Evolutionary conservation across 2,113 vertebrate genomes (phyloP), one percentile per base, ranked within the genome.

Genomic region (Felis chaus): DNA sequence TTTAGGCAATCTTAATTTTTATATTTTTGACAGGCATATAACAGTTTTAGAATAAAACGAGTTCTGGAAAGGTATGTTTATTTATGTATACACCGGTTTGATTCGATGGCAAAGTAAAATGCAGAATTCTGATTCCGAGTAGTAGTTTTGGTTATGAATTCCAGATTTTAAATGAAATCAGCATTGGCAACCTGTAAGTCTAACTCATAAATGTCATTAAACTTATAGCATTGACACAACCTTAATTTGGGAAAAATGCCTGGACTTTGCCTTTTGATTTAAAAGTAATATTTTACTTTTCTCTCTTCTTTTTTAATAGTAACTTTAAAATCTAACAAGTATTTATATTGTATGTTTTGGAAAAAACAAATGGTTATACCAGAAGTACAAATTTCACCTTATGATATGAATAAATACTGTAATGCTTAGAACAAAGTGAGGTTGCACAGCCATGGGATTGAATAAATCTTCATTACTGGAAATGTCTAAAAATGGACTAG

Each of bases 271-370:
- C 19, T 96, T 91, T 95, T 79, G 25, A 74, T 33, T 94, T 89
- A 73, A 78, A 90, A 71, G 50, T 50, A 63, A 1, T 89, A 41
- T n/a, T 91, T 93, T 48, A 89, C 23, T 88, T 41, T n/a, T 85
- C n/a, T 80, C 65, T 31, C 12, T 94, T 92, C 41, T 45, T 76
- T 96, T 69, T 39, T 23, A 89, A 57, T 45, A 74, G 13, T 48
- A 73, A 16, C 45, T 94, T 93, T 66, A 91, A 95, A 95, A 65
- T 90, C 69, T 92, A 85, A 78, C 61, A 95, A 81, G 74, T 53
- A 39, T 78, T 79, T 63, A 50, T 82, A 8, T 25, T 91, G 33
- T 55, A 55, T 63, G 16, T 57, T 66, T 90, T 57, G 84, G 45
- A 16, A 74, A 83, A 95, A 83, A 71, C 5, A 73, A 41, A 85